Conservation (phyloP, 2,113 vertebrate genomes). For the Chaetodon auriga region DNA sequence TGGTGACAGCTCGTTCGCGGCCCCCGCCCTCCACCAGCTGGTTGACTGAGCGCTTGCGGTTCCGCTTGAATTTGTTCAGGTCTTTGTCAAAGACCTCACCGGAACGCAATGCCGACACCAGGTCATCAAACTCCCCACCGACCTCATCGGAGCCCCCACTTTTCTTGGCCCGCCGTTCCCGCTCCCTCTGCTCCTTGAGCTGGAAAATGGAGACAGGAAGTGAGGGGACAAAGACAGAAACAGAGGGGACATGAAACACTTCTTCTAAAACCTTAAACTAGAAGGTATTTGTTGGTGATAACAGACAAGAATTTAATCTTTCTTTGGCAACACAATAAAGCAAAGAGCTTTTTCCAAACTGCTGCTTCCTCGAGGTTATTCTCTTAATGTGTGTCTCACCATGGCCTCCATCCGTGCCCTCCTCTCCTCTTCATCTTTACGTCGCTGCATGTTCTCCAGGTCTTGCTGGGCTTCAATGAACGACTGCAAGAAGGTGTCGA, state of each 20-base stretch:
- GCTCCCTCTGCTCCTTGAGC: slow-evolving; percentile 96
- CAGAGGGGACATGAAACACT: not conserved
- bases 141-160: slow-evolving; percentile 89
- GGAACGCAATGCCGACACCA: slow-evolving; percentile 94
- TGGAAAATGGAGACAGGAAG: slow-evolving; percentile 60
- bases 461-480: slow-evolving; percentile 95
- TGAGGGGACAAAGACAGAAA: not conserved
- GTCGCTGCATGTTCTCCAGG: slow-evolving; percentile 95
- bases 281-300: not conserved
- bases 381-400: slow-evolving; percentile 82
- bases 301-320: not conserved
- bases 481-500: slow-evolving; percentile 95
- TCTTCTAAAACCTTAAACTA: not conserved
- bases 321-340: not conserved
- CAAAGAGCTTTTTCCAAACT: not conserved
- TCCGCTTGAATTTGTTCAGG: slow-evolving; percentile 96
- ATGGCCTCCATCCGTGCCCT: slow-evolving; percentile 95
- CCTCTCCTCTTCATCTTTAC: slow-evolving; percentile 96
- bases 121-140: slow-evolving; percentile 96
- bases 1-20: slow-evolving; percentile 91
- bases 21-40: slow-evolving; percentile 89
- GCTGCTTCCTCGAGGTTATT: not conserved
- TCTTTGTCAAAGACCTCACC: slow-evolving; percentile 99
- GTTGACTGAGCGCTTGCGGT: slow-evolving; percentile 94
- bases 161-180: slow-evolving; percentile 91